Percentiles rank a stretch among this genome's conserved stretches.
These are phyloP conservation scores for Dreissena polymorpha DNA, from an alignment of 1,140 invertebrate species.

Conservation along the genomic window DNA sequence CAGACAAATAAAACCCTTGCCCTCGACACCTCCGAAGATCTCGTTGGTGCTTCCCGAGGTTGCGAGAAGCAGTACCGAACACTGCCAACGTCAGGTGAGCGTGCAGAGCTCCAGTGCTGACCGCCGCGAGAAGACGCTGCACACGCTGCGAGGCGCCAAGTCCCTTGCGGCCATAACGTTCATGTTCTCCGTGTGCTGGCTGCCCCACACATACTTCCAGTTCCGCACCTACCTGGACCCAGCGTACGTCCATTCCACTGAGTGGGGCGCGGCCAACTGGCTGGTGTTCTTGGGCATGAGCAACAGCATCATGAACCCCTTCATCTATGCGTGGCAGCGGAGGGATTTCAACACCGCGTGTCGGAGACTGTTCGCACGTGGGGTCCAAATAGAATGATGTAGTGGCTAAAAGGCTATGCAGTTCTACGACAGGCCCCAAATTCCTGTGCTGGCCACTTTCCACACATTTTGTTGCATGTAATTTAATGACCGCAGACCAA, in stretches of 20 bases:
- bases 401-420: too few relatives aligned
- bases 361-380: constrained; percentile 9
- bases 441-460: too few relatives aligned
- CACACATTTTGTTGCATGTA: too few relatives aligned
- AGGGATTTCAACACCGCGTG: constrained; percentile 49
- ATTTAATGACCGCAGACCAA: too few relatives aligned
- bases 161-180: constrained; percentile 38
- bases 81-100: too few relatives aligned
- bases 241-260: constrained; percentile 16
- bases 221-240: constrained; percentile 26
- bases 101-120: background rate
- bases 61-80: background rate
- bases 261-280: constrained; percentile 48
- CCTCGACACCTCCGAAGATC: background rate
- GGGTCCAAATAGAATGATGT: background rate
- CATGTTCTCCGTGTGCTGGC: constrained; percentile 55
- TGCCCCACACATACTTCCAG: constrained; percentile 46
- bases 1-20: constrained; percentile 33
- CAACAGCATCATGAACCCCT: constrained; percentile 59
- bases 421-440: too few relatives aligned
- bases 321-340: constrained; percentile 60
- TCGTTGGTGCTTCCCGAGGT: background rate
- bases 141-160: constrained; percentile 46
- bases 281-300: constrained; percentile 59
- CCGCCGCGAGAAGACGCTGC: constrained; percentile 31